phyloP scores from a whole-genome alignment of 2,888 invertebrate genomes.

The Carpatolechia fugitivella region DNA sequence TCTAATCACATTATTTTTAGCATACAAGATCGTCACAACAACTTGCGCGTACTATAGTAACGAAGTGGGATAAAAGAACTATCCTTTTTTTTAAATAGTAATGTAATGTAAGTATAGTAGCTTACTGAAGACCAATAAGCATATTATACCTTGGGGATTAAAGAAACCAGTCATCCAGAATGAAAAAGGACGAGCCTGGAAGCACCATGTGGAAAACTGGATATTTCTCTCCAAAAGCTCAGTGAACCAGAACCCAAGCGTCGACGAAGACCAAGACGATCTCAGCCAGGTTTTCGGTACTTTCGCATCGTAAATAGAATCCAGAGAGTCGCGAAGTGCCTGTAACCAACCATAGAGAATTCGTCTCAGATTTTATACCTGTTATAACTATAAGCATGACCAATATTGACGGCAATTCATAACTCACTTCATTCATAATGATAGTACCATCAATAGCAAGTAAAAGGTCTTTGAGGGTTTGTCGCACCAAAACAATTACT shows the following conservation, averaged over 20 bases:
- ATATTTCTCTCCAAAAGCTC: constrained; percentile 90
- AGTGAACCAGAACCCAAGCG: constrained; percentile 94
- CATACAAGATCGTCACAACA: too few species aligned
- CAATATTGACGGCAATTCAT: too few species aligned
- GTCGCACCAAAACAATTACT: constrained; percentile 82
- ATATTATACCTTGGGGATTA: constrained; percentile 88
- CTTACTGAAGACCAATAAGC: too few species aligned
- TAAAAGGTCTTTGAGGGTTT: constrained; percentile 86
- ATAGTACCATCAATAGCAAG: constrained; percentile 94
- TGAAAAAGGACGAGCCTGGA: constrained; percentile 83
- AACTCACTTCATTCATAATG: constrained; percentile 92
- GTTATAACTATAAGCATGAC: too few species aligned
- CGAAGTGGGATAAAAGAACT: too few species aligned
- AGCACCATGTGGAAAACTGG: constrained; percentile 89
- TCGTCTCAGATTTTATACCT: too few species aligned
- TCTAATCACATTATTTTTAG: too few species aligned
- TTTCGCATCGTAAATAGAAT: constrained; percentile 92
- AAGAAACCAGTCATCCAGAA: constrained; percentile 98
- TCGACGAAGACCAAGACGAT: constrained; percentile 91
- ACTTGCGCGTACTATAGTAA: too few species aligned
- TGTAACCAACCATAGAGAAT: constrained; percentile 50
- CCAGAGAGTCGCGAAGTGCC: constrained; percentile 89
- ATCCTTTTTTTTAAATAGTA: too few species aligned
- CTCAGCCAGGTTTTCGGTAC: constrained; percentile 86
- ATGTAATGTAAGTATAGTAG: too few species aligned